Evolutionary conservation across 2,113 vertebrate genomes (phyloP).

Genomic region (Oncorhynchus gorbuscha): DNA sequence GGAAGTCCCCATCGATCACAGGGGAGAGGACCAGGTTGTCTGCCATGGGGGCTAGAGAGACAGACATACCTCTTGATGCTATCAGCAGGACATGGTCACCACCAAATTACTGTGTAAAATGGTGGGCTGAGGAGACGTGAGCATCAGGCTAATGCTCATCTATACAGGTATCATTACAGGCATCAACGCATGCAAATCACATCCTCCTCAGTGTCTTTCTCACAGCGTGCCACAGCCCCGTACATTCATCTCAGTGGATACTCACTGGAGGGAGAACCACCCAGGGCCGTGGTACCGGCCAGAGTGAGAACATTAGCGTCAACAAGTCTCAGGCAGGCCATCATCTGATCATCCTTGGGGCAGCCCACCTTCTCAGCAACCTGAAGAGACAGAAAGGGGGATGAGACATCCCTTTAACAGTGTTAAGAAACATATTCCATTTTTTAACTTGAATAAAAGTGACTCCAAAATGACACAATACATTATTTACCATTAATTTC

Average conservation of each 20-base stretch:
- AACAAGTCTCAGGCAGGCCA: slow-evolving; percentile 66
- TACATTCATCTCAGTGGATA: background rate
- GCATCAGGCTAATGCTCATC: background rate
- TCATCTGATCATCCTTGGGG: slow-evolving; percentile 65
- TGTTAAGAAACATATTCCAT: no score
- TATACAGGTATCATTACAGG: background rate
- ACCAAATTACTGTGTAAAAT: background rate
- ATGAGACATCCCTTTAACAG: background rate
- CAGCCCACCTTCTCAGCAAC: slow-evolving; percentile 76
- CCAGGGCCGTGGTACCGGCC: slow-evolving; percentile 66
- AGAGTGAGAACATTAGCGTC: slow-evolving; percentile 69
- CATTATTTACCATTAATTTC: no score
- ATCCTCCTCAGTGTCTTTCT: slow-evolving; percentile 51
- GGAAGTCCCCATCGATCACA: slow-evolving; percentile 84
- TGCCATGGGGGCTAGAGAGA: slow-evolving; percentile 74
- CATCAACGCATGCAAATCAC: background rate
- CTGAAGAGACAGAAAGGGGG: slow-evolving; percentile 51
- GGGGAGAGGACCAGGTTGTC: slow-evolving; percentile 68
- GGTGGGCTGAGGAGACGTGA: background rate
- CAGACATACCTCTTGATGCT: slow-evolving; percentile 36
- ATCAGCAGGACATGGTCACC: background rate
- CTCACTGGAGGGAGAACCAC: slow-evolving; percentile 55
- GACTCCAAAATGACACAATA: no score
- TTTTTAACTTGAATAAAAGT: no score
- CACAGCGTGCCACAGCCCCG: slow-evolving; percentile 70